Percentiles rank a stretch among this genome's conserved stretches.
Evolutionary conservation across 2,797 vertebrate genomes (phyloP).

Genomic region (Notolabrus celidotus): DNA sequence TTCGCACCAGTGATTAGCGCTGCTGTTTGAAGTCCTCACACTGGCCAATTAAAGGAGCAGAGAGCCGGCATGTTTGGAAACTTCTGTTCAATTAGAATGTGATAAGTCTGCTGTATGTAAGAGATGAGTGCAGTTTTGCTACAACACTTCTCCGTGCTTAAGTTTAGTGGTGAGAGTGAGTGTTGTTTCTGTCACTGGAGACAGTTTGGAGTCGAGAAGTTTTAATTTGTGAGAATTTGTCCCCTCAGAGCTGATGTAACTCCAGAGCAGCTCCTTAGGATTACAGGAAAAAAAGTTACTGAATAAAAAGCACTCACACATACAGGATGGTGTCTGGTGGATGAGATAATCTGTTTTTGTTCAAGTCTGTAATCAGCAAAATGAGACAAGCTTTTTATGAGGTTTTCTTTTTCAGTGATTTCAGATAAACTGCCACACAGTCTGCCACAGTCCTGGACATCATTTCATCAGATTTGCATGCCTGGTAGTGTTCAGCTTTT

Average conservation of each 20-base stretch:
- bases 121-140: slow-evolving; percentile 1
- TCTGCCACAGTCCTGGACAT: too few species aligned
- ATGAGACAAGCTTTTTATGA: too few species aligned
- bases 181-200: neutral
- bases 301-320: neutral
- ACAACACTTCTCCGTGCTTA: neutral
- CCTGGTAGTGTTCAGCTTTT: too few species aligned
- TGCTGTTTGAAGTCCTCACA: slow-evolving; percentile 60
- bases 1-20: slow-evolving; percentile 57
- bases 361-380: too few species aligned
- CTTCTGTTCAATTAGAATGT: slow-evolving; percentile 21
- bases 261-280: too few species aligned
- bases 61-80: slow-evolving; percentile 33
- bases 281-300: too few species aligned
- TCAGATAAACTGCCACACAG: too few species aligned
- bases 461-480: too few species aligned
- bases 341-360: too few species aligned
- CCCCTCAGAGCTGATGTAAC: too few species aligned
- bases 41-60: slow-evolving; percentile 59
- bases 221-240: neutral
- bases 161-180: neutral
- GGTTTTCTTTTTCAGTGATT: too few species aligned
- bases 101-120: slow-evolving; percentile 1
- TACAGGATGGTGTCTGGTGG: too few species aligned
- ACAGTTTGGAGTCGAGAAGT: slow-evolving; percentile 7